A percentile compares a stretch with the other conserved stretches of the same genome.
These are phyloP conservation scores for Chascanopsetta lugubris DNA, from an alignment of 2,113 vertebrate species.

Conservation along the genomic window DNA sequence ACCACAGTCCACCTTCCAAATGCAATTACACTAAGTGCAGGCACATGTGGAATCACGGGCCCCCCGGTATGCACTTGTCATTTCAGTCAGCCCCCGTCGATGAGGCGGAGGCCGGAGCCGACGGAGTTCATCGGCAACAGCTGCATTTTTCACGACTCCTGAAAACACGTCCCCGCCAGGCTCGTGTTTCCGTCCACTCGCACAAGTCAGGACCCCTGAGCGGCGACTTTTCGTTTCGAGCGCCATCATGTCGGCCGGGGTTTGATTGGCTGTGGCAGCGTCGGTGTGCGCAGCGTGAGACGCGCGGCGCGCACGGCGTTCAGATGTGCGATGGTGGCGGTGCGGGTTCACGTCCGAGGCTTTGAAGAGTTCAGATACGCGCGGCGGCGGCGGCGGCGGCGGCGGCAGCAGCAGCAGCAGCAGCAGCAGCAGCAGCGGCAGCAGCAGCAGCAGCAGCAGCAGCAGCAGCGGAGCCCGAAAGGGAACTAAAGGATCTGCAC, in stretches of 20 bases:
- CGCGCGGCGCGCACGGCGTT: constrained; percentile 44
- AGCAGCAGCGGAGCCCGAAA: constrained; percentile 16
- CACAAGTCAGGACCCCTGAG: constrained; percentile 62
- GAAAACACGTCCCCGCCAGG: constrained; percentile 68
- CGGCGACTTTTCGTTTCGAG: constrained; percentile 62
- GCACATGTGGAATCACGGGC: constrained; percentile 77
- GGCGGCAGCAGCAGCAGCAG: no score
- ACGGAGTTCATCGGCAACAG: constrained; percentile 76
- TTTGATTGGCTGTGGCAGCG: constrained; percentile 72
- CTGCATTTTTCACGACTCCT: constrained; percentile 69
- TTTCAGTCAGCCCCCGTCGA: constrained; percentile 73
- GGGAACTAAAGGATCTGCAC: constrained; percentile 32
- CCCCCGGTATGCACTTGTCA: constrained; percentile 61
- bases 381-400: no score
- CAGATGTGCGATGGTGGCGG: constrained; percentile 62
- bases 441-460: no score
- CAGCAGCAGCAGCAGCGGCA: no score
- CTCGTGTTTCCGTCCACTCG: constrained; percentile 69
- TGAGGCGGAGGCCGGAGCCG: constrained; percentile 74
- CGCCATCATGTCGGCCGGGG: constrained; percentile 61
- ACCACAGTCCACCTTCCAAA: constrained; percentile 72
- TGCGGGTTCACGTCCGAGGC: constrained; percentile 35
- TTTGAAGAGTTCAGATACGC: constrained; percentile 24
- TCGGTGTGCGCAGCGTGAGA: no score
- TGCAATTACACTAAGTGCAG: constrained; percentile 81